These are phyloP conservation scores for Murina feae DNA, from an alignment of 2,113 vertebrate species.

Conservation along the genomic window DNA sequence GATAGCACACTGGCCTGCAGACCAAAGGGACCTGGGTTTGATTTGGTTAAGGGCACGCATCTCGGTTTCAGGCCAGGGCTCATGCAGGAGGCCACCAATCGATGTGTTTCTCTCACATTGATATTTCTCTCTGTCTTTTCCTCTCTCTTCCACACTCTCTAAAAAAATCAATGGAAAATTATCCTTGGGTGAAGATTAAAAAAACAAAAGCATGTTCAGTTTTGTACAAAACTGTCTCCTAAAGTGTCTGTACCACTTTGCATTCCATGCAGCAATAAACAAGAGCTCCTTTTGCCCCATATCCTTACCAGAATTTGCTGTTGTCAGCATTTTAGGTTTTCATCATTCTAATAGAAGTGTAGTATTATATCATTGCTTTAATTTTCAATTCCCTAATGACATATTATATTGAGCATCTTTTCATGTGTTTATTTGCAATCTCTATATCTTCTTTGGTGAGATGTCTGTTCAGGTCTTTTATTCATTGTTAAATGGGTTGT, in stretches of 20 bases:
- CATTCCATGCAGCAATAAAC: neutral
- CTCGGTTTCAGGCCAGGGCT: too few species aligned
- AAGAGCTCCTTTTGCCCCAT: neutral
- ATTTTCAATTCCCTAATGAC: neutral
- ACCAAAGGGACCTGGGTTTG: too few species aligned
- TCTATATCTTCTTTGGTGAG: neutral
- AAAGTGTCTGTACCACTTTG: neutral
- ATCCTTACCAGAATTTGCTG: neutral
- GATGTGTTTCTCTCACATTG: too few species aligned
- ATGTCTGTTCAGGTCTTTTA: neutral
- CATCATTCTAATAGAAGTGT: neutral
- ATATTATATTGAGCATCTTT: neutral
- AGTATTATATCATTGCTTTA: neutral
- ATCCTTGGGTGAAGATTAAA: too few species aligned
- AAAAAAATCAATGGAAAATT: too few species aligned
- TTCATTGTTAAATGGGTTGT: neutral
- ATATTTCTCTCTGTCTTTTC: too few species aligned
- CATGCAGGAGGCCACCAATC: too few species aligned
- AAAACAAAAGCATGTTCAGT: neutral
- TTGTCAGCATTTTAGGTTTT: neutral
- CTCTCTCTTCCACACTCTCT: too few species aligned
- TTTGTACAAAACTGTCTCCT: neutral
- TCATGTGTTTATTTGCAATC: neutral
- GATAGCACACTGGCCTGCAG: fast-evolving
- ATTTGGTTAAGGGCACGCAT: too few species aligned